Conservation (phyloP, 2,113 vertebrate genomes). For the Rallus limicola region DNA sequence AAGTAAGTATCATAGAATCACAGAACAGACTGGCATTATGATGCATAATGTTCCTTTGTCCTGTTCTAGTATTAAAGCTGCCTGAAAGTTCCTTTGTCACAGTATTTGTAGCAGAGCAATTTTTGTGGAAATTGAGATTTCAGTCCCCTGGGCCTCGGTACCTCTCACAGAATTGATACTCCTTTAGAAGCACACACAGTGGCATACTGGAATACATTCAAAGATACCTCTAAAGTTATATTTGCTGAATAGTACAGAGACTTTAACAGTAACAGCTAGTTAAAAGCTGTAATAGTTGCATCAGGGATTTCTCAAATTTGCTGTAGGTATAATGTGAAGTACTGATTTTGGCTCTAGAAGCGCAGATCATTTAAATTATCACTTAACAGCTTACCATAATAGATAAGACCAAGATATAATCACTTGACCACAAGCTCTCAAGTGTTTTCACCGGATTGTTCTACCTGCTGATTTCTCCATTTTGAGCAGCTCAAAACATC, state of each 20-base stretch:
- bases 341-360: background rate
- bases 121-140: conserved; percentile 10
- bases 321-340: background rate
- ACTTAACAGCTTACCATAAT: background rate
- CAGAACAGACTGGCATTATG: background rate
- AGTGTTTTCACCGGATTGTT: background rate
- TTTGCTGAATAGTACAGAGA: background rate
- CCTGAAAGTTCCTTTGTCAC: background rate
- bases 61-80: background rate
- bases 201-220: background rate
- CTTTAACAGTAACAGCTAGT: background rate
- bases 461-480: background rate
- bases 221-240: background rate
- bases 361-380: background rate
- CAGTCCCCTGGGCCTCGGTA: background rate
- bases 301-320: background rate
- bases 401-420: background rate
- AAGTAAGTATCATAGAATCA: background rate
- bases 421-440: background rate
- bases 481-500: background rate
- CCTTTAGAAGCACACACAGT: background rate
- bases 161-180: background rate
- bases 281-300: background rate
- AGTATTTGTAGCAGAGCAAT: background rate
- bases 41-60: background rate